phyloP scores from a whole-genome alignment of 2,888 invertebrate genomes.

The Tenthredo distinguenda region DNA sequence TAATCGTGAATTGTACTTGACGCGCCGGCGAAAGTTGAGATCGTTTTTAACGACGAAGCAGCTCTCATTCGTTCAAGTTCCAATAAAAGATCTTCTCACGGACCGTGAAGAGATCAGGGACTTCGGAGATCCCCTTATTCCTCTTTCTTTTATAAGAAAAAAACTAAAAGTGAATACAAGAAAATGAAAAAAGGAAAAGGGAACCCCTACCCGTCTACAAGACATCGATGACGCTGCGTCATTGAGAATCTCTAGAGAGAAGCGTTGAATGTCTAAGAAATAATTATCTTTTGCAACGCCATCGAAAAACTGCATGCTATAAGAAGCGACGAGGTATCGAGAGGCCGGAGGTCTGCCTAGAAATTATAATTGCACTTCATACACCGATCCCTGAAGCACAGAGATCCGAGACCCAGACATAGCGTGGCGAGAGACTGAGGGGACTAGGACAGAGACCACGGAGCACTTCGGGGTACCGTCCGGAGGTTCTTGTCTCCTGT shows the following conservation, averaged over 20 bases:
- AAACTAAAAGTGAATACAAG: neutral
- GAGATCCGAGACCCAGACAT: neutral
- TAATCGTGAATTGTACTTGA: slow-evolving; percentile 11
- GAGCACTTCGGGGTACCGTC: slow-evolving; percentile 36
- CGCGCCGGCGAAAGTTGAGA: neutral
- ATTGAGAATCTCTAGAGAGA: slow-evolving; percentile 7
- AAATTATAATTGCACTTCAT: slow-evolving; percentile 42
- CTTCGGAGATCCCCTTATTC: neutral
- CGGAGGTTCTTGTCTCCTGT: slow-evolving; percentile 46
- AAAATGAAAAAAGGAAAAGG: neutral
- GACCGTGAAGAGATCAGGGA: slow-evolving; percentile 17
- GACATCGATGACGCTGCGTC: slow-evolving; percentile 20
- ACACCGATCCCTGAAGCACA: slow-evolving; percentile 6
- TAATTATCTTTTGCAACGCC: slow-evolving; percentile 70
- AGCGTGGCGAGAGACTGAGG: slow-evolving; percentile 50
- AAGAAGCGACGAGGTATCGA: neutral
- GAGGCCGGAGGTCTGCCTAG: slow-evolving; percentile 5
- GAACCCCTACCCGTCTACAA: neutral
- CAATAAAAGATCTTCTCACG: slow-evolving; percentile 25
- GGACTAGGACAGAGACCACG: slow-evolving; percentile 40
- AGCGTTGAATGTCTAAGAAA: slow-evolving; percentile 57
- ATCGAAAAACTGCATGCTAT: slow-evolving; percentile 67
- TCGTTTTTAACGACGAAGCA: slow-evolving; percentile 19
- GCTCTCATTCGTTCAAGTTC: slow-evolving; percentile 17
- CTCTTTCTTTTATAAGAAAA: neutral